Conservation (phyloP, 2,797 vertebrate species). For the Bradypus variegatus region DNA sequence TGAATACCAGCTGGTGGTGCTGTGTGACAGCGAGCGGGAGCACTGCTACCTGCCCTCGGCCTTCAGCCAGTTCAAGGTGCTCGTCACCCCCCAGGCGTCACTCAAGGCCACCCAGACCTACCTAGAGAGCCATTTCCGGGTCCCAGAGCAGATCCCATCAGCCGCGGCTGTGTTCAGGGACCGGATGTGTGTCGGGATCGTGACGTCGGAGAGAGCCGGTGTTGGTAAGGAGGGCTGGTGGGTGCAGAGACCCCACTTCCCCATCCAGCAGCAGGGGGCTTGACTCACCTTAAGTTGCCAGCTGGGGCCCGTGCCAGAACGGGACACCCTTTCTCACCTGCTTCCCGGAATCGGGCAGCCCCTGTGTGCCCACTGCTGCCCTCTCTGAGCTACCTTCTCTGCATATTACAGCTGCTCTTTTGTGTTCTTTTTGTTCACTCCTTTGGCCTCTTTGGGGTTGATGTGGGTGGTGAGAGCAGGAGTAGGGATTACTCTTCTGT, state of each 20-base stretch:
- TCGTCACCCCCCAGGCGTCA: conserved; percentile 80
- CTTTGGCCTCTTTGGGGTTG: accelerated
- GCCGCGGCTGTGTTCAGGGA: conserved; percentile 84
- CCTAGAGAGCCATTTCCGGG: conserved; percentile 81
- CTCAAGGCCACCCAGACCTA: conserved; percentile 78
- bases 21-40: conserved; percentile 88
- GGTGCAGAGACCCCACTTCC: accelerated
- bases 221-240: conserved; percentile 77
- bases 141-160: conserved; percentile 66
- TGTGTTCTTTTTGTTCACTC: too few species aligned
- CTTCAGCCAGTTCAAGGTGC: conserved; percentile 88
- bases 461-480: not conserved
- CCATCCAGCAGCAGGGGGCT: not conserved
- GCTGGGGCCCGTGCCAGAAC: accelerated
- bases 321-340: not conserved
- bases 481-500: too few species aligned
- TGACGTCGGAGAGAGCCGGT: conserved; percentile 88
- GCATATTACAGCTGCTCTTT: too few species aligned
- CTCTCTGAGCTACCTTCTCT: not conserved
- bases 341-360: too few species aligned
- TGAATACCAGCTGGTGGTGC: conserved; percentile 80
- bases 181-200: conserved; percentile 81
- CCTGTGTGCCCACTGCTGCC: too few species aligned
- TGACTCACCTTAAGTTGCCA: accelerated
- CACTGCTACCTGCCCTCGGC: conserved; percentile 89